Evolutionary conservation across 2,888 invertebrate species (phyloP), one percentile per base, ranked within the genome.

Genomic region (Diachrysia chrysitis): DNA sequence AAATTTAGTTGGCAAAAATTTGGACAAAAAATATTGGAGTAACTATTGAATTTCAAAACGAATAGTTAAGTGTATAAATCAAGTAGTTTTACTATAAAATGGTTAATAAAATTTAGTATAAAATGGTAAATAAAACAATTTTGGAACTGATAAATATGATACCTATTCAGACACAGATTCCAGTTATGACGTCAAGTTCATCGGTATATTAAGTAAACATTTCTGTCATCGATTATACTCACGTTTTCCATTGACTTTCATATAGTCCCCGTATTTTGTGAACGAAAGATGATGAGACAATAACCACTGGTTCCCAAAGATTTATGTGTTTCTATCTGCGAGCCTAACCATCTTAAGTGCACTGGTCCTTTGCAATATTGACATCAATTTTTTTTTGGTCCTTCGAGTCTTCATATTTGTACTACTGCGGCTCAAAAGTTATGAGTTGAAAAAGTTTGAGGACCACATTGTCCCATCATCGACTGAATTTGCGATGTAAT

Each of bases 221-320:
- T 84, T 87, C 25, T 87, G 60, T 62, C 14, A 61, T 12, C 71
- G 83, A 88, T 78, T 87, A 90, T 93, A 93, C 92, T 92, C 94
- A 94, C 94, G 94, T 92, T 93, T 94, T 91, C 88, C 90, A 94
- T 94, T 89, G 93, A 89, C 88, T 89, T 88, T 88, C 88, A 87
- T 90, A 84, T 85, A 89, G 89, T 88, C 87, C 85, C 86, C 83
- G 87, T 86, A 86, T 88, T 90, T 89, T 89, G 86, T 86, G 83
- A 85, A 84, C 84, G 79, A 85, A 85, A 86, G 85, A 89, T 90
- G 90, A 92, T 89, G 91, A 90, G 90, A 91, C 91, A 90, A 88
- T 87, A 82, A 73, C 81, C 85, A 85, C 79, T 82, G 89, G 75
- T 84, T 84, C 83, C 79, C 85, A 87, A 90, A 68, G 62, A 25